Conservation (phyloP, 1,140 invertebrate species). For the Diuraphis noxia region DNA sequence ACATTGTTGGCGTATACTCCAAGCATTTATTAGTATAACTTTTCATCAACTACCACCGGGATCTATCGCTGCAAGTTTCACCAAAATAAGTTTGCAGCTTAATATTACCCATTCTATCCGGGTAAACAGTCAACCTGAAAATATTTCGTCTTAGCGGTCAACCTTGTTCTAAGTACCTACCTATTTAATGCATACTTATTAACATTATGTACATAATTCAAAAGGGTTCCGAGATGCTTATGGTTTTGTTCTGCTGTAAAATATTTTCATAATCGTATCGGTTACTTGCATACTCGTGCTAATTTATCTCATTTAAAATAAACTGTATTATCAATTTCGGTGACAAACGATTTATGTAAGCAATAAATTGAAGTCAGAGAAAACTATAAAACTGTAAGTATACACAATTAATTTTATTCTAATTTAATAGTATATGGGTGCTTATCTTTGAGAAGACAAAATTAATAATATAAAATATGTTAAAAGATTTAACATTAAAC, state of each 20-base stretch:
- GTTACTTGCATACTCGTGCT: background rate
- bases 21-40: background rate
- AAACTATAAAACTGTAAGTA: background rate
- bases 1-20: background rate
- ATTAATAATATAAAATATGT: background rate
- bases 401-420: background rate
- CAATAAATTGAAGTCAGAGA: background rate
- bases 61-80: background rate
- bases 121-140: background rate
- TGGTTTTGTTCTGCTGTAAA: background rate
- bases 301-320: background rate
- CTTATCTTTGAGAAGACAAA: background rate
- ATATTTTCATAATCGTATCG: background rate
- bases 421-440: background rate
- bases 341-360: too few relatives aligned
- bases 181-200: background rate
- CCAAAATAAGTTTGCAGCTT: background rate
- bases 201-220: background rate
- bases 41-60: background rate
- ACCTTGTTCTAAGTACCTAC: background rate
- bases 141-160: background rate
- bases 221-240: background rate
- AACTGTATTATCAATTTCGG: background rate
- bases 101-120: background rate
- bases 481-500: background rate